These are phyloP conservation scores for Octomys mimax DNA, from an alignment of 2,797 vertebrate genomes.

Conservation along the genomic window DNA sequence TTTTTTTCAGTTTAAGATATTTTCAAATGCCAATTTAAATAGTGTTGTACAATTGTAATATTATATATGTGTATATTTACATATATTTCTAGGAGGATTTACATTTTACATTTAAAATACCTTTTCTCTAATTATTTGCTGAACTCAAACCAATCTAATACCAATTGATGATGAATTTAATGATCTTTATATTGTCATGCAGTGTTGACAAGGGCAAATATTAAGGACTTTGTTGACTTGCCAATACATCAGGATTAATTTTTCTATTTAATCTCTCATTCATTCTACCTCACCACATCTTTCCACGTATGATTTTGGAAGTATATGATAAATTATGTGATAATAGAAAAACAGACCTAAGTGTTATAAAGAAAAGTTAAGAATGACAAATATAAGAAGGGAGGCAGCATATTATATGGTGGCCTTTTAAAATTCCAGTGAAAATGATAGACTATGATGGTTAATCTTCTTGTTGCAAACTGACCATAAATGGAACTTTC, in stretches of 20 bases:
- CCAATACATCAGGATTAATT: background rate
- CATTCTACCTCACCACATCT: background rate
- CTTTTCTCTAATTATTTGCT: conserved; percentile 14
- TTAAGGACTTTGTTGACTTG: background rate
- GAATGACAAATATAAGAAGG: background rate
- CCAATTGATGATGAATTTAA: background rate
- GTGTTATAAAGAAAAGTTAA: background rate
- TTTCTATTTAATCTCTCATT: conserved; percentile 24
- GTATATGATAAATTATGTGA: background rate
- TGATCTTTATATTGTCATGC: background rate
- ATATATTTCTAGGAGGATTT: background rate
- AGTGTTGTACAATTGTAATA: background rate
- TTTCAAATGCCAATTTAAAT: background rate
- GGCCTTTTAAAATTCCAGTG: background rate
- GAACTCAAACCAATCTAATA: background rate
- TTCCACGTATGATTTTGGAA: conserved; percentile 15
- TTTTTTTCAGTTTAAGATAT: background rate
- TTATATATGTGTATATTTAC: background rate
- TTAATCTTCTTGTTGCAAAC: background rate
- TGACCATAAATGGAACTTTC: background rate
- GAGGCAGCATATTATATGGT: background rate
- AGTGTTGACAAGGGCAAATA: background rate
- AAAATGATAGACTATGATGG: background rate
- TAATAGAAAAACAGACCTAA: background rate
- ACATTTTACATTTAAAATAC: background rate